Percentiles rank a stretch among this genome's conserved stretches.
phyloP scores from a whole-genome alignment of 2,113 vertebrate species.

The Vimba vimba region DNA sequence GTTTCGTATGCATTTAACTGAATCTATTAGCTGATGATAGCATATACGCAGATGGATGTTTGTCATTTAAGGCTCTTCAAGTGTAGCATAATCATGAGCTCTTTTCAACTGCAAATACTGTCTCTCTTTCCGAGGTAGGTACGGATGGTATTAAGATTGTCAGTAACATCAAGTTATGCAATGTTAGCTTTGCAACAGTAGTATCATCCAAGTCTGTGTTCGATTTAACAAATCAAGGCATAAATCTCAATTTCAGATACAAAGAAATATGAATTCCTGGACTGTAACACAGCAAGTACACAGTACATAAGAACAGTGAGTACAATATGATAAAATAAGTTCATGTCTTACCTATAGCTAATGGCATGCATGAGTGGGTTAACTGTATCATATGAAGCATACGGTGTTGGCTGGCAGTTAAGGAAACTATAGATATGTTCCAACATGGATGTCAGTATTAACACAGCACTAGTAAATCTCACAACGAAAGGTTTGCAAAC shows the following conservation, averaged over 20 bases:
- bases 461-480: not conserved
- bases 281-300: slow-evolving; percentile 63
- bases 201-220: slow-evolving; percentile 51
- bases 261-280: slow-evolving; percentile 50
- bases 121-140: slow-evolving; percentile 71
- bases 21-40: not conserved
- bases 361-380: slow-evolving; percentile 69
- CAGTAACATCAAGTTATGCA: slow-evolving; percentile 52
- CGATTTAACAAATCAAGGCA: slow-evolving; percentile 55
- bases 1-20: not conserved
- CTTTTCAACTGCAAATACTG: slow-evolving; percentile 43
- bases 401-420: slow-evolving; percentile 64
- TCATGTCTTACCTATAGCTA: slow-evolving; percentile 48
- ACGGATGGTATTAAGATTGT: slow-evolving; percentile 59
- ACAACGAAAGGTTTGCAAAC: slow-evolving; percentile 6
- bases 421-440: slow-evolving; percentile 50
- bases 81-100: slow-evolving; percentile 44
- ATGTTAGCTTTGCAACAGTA: slow-evolving; percentile 64
- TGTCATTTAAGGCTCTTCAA: slow-evolving; percentile 25
- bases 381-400: slow-evolving; percentile 62
- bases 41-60: not conserved
- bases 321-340: slow-evolving; percentile 59
- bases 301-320: slow-evolving; percentile 58
- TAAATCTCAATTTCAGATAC: slow-evolving; percentile 59
- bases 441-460: slow-evolving; percentile 35